Evolutionary conservation across 1,140 invertebrate species (phyloP), one percentile per base, ranked within the genome.

Genomic region (Trichomalopsis sarcophagae): DNA sequence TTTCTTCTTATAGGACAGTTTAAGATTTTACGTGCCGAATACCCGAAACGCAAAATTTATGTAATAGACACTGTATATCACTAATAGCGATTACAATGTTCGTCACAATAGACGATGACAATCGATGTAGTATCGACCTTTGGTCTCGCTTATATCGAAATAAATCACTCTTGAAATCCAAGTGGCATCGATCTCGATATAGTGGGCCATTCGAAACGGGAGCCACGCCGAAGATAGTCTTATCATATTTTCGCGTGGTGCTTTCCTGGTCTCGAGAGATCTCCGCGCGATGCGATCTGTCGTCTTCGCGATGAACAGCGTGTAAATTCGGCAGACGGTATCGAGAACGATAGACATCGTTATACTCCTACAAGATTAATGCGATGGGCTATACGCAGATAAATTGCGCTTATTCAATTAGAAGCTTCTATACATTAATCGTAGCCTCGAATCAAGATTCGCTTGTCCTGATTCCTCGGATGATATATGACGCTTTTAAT

Each of bases 91-190:
- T 78, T 10, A 10, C 30, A 78, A 62, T 78, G 36, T 14, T 1
- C 21, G 21, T 62, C 1, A 3, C 5, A 62, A 62, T 62, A 62
- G 55, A 62, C 17, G 11, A 50, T 62, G 11, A 62, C 30, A 33
- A 62, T 23, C 21, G 50, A 36, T 7, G 62, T 62, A 78, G 21
- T 2, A 78, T 62, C 78, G 33, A 76, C 50, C 74, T 75, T 83
- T 47, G 62, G 17, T 62, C n/a, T 84, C 36, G 33, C 33, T 50
- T 84, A 62, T 40, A 23, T 23, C 55, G 55, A 78, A 7, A 79
- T 84, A 79, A 84, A 84, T 82, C 81, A 76, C 75, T 13, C 14
- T 79, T 73, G 11, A 27, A 73, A 73, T 62, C 44, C 71, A 84
- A 79, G 40, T 82, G 73, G 36, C 2, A 62, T 79, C 40, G 2